Evolutionary conservation across 2,888 invertebrate species (phyloP), one percentile per base, ranked within the genome.

Genomic region (Baronia brevicornis): DNA sequence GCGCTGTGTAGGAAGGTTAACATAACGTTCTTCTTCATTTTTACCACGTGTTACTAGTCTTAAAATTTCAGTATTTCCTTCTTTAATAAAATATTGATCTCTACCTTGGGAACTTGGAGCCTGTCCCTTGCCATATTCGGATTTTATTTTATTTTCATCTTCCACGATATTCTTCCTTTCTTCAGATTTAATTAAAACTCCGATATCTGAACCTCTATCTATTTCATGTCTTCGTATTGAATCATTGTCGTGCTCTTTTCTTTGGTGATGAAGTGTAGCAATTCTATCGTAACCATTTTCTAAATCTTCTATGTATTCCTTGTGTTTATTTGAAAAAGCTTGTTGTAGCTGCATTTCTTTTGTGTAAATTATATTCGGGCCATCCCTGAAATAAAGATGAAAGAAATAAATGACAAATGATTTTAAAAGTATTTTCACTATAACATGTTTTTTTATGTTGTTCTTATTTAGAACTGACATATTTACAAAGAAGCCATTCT

Each of bases 61-160:
- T 28, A 95, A 70, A 39, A 95, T 93, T 80, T 95, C 95, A 1
- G 94, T 91, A 54, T 94, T 93, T 0, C 94, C 95, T 54, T 94
- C 93, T 55, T 93, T 89, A 21, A 93, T 93, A 54, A 91, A 95
- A 52, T 90, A 88, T 52, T 91, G 91, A 57, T 91, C 91, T 38
- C 92, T 80, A 28, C 87, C 84, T 27, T 75, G 72, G 40, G 80
- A 61, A 46, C 80, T 64, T 30, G 66, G 66, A 44, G 59, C 75
- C 26, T 61, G 67, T 17, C 61, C 51, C 46, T 70, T 77, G 25
- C 66, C 70, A 48, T 48, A 60, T 43, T 78, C 73, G 28, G 42
- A 46, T 55, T 70, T 73, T 11, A 43, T 48, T 54, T 64, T 71
- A 30, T 41, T 59, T 27, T 74, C 72, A 44, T 50, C 48, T 21